Conservation (phyloP, 2,797 vertebrate species). For the Pangasius sanitwongsei region DNA sequence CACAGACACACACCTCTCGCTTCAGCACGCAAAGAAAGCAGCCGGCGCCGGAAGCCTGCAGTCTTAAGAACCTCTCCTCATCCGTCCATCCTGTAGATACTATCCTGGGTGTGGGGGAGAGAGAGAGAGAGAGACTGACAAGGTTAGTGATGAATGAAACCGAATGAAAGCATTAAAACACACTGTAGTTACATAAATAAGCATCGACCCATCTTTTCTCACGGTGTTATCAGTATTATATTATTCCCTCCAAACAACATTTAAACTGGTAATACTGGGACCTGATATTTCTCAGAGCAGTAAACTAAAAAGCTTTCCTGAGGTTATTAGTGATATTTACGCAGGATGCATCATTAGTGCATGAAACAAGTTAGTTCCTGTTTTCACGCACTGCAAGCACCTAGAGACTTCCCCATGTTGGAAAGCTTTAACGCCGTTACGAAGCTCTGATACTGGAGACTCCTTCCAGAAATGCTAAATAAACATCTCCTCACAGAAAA, state of each 20-base stretch:
- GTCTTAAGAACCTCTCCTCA: constrained; percentile 77
- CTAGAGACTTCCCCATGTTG: no score
- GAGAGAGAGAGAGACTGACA: not conserved
- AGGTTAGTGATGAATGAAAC: not conserved
- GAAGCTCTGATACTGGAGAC: not conserved
- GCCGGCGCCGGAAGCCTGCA: constrained; percentile 79
- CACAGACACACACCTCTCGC: constrained; percentile 77
- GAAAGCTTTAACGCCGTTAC: no score
- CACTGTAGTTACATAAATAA: not conserved
- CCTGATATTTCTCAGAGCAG: no score
- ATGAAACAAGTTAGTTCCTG: no score
- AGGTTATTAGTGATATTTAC: no score
- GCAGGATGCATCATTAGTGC: no score
- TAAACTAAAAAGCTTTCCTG: no score
- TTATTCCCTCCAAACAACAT: no score
- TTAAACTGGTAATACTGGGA: no score
- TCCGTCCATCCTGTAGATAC: constrained; percentile 65
- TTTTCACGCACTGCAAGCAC: no score
- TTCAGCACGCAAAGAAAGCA: constrained; percentile 88
- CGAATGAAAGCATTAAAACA: not conserved
- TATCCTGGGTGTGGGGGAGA: constrained; percentile 58
- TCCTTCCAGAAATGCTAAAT: not conserved
- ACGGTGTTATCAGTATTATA: no score
- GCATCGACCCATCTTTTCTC: not conserved
- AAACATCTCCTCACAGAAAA: not conserved